Conservation (phyloP, 2,797 vertebrate species). For the Neosilurus hyrtlii region DNA sequence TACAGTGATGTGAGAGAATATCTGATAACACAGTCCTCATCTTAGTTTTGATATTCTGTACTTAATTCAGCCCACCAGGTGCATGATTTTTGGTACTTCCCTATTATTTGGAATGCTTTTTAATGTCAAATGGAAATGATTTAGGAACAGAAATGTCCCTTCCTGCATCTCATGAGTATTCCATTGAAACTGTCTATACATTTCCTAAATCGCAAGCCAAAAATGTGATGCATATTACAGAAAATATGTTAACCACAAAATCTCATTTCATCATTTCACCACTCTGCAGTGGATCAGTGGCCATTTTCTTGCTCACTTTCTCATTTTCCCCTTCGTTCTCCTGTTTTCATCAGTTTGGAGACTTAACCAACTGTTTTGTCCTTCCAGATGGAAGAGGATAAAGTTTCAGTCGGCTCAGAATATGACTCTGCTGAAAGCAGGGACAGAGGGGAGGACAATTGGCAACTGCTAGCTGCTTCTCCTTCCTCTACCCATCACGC, state of each 20-base stretch:
- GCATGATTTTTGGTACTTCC: too few relatives aligned
- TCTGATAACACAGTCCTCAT: too few relatives aligned
- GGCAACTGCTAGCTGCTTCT: slow-evolving; percentile 92
- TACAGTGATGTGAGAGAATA: too few relatives aligned
- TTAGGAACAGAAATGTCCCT: too few relatives aligned
- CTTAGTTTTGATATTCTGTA: too few relatives aligned
- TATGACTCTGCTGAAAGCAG: slow-evolving; percentile 97
- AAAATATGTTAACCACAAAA: background rate
- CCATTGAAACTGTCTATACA: too few relatives aligned
- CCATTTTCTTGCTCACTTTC: slow-evolving; percentile 36
- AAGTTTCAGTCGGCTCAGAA: slow-evolving; percentile 96
- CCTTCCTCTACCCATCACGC: slow-evolving; percentile 70
- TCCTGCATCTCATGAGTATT: too few relatives aligned
- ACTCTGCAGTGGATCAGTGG: slow-evolving; percentile 30
- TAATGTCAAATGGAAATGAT: too few relatives aligned
- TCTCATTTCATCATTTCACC: background rate
- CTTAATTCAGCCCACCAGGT: too few relatives aligned
- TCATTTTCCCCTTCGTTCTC: slow-evolving; percentile 5
- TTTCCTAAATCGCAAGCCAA: background rate
- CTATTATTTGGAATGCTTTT: too few relatives aligned
- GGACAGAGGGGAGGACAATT: slow-evolving; percentile 95
- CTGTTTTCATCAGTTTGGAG: slow-evolving; percentile 56
- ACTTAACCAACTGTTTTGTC: slow-evolving; percentile 80
- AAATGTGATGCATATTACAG: background rate
- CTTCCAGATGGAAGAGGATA: slow-evolving; percentile 97